Conservation (phyloP, 1,140 invertebrate species). For the Drosophila yakuba region DNA sequence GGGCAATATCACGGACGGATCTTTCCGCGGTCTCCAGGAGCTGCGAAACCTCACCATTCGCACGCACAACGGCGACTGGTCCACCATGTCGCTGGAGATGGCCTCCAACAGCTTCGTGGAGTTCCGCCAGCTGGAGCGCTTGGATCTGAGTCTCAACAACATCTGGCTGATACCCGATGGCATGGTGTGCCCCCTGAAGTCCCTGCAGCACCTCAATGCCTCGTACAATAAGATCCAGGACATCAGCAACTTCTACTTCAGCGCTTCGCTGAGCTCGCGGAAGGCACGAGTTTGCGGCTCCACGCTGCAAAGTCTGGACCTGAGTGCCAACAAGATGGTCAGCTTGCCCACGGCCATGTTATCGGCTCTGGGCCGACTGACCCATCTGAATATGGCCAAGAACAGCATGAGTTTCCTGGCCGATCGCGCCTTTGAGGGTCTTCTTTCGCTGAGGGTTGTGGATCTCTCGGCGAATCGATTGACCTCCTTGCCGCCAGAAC, state of each 20-base stretch:
- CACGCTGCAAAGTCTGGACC: conserved; percentile 90
- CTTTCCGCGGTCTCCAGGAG: conserved; percentile 92
- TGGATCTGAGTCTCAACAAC: conserved; percentile 95
- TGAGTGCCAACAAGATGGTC: conserved; percentile 93
- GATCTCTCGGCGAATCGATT: conserved; percentile 93
- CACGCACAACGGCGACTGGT: conserved; percentile 95
- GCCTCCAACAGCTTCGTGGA: conserved; percentile 90
- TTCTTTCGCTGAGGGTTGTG: conserved; percentile 90
- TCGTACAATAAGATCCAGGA: conserved; percentile 93
- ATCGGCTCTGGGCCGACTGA: conserved; percentile 88
- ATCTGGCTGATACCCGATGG: conserved; percentile 93
- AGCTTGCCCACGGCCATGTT: conserved; percentile 91
- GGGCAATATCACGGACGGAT: conserved; percentile 93
- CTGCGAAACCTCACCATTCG: conserved; percentile 93
- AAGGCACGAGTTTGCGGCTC: conserved; percentile 88
- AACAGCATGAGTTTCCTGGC: conserved; percentile 91
- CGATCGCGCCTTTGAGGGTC: conserved; percentile 92
- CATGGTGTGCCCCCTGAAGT: conserved; percentile 91
- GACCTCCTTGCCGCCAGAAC: conserved; percentile 91
- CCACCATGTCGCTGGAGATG: conserved; percentile 92
- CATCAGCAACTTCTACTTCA: conserved; percentile 91
- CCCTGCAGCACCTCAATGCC: conserved; percentile 91
- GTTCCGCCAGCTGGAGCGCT: conserved; percentile 89
- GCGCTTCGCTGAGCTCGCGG: conserved; percentile 87
- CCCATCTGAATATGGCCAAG: conserved; percentile 88